Evolutionary conservation across 2,888 invertebrate genomes (phyloP).

Genomic region (Ariolimax columbianus): DNA sequence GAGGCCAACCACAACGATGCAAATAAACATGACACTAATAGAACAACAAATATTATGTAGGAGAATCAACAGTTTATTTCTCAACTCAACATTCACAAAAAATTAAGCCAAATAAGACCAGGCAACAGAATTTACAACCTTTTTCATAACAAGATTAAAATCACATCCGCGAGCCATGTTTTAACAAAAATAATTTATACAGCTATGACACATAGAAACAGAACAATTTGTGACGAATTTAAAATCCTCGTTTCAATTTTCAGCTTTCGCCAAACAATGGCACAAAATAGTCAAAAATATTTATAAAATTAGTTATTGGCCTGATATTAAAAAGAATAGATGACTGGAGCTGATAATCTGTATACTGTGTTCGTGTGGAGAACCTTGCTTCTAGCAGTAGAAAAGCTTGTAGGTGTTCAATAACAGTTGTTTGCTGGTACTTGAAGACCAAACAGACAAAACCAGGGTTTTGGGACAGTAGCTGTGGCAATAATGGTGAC

Average conservation of each 20-base stretch:
- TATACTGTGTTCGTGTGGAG: background rate
- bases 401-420: too few relatives aligned
- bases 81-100: conserved; percentile 5
- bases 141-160: background rate
- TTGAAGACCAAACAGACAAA: background rate
- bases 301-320: background rate
- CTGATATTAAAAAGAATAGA: too few relatives aligned
- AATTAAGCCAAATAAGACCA: background rate
- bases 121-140: background rate
- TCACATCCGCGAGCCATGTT: background rate
- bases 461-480: background rate
- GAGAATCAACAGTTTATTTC: background rate
- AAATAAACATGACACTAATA: background rate
- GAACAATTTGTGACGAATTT: background rate
- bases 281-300: background rate
- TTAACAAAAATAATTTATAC: background rate
- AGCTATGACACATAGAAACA: background rate
- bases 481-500: conserved; percentile 31
- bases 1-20: background rate
- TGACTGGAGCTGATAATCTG: background rate
- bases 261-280: background rate
- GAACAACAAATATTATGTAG: background rate
- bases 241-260: too few relatives aligned
- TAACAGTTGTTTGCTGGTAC: background rate
- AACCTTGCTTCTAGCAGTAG: too few relatives aligned